Conservation (phyloP, 1,140 invertebrate genomes). For the Zaprionus africanus region DNA sequence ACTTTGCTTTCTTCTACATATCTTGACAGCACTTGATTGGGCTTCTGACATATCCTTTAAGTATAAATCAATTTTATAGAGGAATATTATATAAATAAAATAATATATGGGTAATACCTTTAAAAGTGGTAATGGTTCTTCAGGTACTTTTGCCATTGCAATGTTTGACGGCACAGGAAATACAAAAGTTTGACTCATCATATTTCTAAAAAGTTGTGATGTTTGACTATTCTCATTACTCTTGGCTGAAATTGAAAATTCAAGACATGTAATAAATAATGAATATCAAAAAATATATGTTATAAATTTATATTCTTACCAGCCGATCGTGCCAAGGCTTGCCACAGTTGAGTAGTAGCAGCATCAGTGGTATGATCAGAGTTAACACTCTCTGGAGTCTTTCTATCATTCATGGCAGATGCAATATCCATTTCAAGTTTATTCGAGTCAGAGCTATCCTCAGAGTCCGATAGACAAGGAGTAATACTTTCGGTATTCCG, state of each 20-base stretch:
- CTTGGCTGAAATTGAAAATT: slow-evolving; percentile 53
- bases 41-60: slow-evolving; percentile 65
- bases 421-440: slow-evolving; percentile 81
- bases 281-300: background rate
- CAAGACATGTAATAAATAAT: background rate
- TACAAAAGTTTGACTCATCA: slow-evolving; percentile 90
- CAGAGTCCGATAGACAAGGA: slow-evolving; percentile 59
- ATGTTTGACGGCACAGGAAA: slow-evolving; percentile 86
- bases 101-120: slow-evolving; percentile 56
- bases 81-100: background rate
- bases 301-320: slow-evolving; percentile 73
- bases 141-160: slow-evolving; percentile 72
- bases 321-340: slow-evolving; percentile 85
- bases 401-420: slow-evolving; percentile 69
- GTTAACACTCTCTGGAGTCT: slow-evolving; percentile 86
- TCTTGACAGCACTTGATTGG: slow-evolving; percentile 68
- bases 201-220: slow-evolving; percentile 88
- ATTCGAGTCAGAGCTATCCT: slow-evolving; percentile 80
- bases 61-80: slow-evolving; percentile 2
- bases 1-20: slow-evolving; percentile 81
- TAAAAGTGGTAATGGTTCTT: slow-evolving; percentile 79
- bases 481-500: slow-evolving; percentile 45
- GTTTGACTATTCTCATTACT: slow-evolving; percentile 87
- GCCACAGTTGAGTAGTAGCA: slow-evolving; percentile 86
- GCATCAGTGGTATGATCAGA: slow-evolving; percentile 86